Base-by-base conservation (phyloP, 2,888 invertebrate species). In the Ophion costatus region DNA sequence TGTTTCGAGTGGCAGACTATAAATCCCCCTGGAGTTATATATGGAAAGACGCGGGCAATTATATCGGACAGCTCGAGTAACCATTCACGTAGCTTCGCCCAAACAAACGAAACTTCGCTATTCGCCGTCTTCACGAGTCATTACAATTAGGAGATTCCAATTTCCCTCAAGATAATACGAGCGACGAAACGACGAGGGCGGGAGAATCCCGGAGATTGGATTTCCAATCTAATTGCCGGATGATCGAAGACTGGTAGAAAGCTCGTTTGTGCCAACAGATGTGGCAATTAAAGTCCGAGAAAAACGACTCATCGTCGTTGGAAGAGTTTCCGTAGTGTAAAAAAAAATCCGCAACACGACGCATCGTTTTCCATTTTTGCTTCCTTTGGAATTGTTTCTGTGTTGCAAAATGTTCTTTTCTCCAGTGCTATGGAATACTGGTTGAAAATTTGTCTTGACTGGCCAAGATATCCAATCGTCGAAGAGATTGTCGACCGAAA, bases 181-280 rank as follows among this genome's bases (percentile, higher is more conserved):
- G 66, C 66, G 17, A 67, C 10, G 42, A 69, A 73, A 29, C 33
- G 33, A 63, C 74, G 67, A 42, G 45, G 59, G 77, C 63, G 63
- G 24, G 67, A 76, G 29, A 64, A 66, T 38, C 7, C 45, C 84
- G 78, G 78, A 79, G 84, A 84, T 84, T 81, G 84, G 78, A 75
- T 84, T 81, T 82, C 66, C 69, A 82, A 84, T 78, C 70, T 70
- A 84, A 84, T 84, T 69, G 67, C 42, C 42, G 29, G 38, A 79
- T 67, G 67, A 59, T 29, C 61, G 59, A 73, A 75, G 42, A 42
- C 79, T 63, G 56, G 22, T 22, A 4, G 17, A 20, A 11, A 33
- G 20, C 24, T 0, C 22, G 42, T 69, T 69, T 24, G 6, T 14
- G 22, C 5, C 29, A 4, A 29, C 7, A 51, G 45, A 38, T 38